These are phyloP conservation scores for Hirundo rustica DNA, from an alignment of 2,797 vertebrate genomes.

Conservation along the genomic window DNA sequence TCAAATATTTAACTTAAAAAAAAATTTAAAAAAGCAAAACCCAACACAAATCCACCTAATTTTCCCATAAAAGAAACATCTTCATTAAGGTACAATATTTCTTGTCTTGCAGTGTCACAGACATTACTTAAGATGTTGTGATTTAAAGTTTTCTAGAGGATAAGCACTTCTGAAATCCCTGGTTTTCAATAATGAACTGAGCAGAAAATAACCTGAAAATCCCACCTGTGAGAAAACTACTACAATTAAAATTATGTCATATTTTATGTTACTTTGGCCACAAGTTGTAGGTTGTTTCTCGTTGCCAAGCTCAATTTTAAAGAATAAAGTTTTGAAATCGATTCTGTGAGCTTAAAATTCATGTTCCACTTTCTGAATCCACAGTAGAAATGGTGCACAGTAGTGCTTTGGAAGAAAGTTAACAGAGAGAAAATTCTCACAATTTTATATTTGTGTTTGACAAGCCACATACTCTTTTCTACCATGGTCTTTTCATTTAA, in stretches of 20 bases:
- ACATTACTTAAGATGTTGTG: neutral
- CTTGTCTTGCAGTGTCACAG: neutral
- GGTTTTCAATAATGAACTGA: neutral
- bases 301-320: neutral
- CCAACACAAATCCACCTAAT: neutral
- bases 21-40: neutral
- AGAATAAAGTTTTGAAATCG: neutral
- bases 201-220: neutral
- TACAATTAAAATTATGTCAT: neutral
- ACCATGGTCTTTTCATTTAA: neutral
- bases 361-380: fast-evolving
- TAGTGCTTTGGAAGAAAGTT: neutral
- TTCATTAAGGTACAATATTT: neutral
- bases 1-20: neutral
- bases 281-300: neutral
- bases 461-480: neutral
- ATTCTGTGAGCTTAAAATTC: neutral
- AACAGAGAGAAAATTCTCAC: neutral
- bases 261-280: neutral
- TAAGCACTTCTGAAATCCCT: neutral
- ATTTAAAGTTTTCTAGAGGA: neutral
- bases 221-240: neutral
- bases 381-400: neutral
- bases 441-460: neutral
- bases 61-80: neutral